Conservation (phyloP, 2,113 vertebrate genomes). For the Puntigrus tetrazona region DNA sequence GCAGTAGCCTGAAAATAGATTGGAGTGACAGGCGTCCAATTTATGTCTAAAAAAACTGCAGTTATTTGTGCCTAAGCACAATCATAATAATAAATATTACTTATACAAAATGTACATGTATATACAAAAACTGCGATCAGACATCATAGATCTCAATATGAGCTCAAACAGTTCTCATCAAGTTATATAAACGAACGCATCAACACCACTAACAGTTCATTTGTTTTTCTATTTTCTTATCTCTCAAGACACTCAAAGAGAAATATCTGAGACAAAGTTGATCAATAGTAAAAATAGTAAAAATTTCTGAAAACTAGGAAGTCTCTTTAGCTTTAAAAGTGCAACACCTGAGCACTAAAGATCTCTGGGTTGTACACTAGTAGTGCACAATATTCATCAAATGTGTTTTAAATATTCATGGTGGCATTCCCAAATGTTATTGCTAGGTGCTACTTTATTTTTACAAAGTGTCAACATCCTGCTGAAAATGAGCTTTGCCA, state of each 20-base stretch:
- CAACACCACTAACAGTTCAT: too few species aligned
- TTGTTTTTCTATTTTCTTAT: not conserved
- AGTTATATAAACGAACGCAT: too few species aligned
- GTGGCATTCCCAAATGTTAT: not conserved
- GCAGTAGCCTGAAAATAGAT: constrained; percentile 40
- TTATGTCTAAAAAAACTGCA: not conserved
- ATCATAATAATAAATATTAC: not conserved
- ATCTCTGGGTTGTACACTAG: not conserved
- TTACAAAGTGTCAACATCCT: not conserved
- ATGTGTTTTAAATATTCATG: not conserved
- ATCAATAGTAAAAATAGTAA: not conserved
- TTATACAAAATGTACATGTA: not conserved
- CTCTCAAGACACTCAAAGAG: not conserved
- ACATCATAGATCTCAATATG: not conserved
- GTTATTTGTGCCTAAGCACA: too few species aligned
- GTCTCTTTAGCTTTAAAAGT: not conserved
- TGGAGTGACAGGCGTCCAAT: not conserved
- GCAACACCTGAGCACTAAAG: not conserved
- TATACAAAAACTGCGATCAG: not conserved
- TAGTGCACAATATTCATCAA: not conserved
- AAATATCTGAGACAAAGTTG: not conserved
- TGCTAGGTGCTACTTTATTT: not conserved
- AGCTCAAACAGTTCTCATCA: not conserved
- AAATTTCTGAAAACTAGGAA: not conserved
- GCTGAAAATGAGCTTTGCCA: not conserved